Evolutionary conservation across 2,888 invertebrate species (phyloP).

Genomic region (Amitus sp.): DNA sequence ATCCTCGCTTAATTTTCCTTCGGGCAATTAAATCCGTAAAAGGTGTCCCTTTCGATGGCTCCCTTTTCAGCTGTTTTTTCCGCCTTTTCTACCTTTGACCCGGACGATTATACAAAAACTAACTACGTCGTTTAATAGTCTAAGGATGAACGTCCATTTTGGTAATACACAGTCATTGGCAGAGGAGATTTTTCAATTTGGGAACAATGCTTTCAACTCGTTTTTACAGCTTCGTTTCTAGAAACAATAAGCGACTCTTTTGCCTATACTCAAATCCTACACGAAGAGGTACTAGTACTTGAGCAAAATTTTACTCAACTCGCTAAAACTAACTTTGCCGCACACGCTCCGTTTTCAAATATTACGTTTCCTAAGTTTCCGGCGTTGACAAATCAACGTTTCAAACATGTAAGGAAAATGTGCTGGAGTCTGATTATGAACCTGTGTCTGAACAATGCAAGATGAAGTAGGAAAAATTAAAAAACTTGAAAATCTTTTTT

Average conservation of each 20-base stretch:
- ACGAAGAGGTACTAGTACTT: constrained; percentile 21
- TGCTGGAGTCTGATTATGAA: too few relatives aligned
- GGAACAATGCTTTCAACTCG: not conserved
- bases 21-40: not conserved
- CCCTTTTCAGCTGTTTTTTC: too few relatives aligned
- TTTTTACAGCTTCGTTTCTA: not conserved
- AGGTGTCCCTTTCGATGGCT: not conserved
- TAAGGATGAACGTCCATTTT: not conserved
- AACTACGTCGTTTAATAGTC: not conserved
- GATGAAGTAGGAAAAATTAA: too few relatives aligned
- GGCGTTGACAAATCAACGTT: too few relatives aligned
- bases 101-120: too few relatives aligned
- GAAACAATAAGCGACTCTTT: constrained; percentile 9
- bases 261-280: constrained; percentile 10
- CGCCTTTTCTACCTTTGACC: too few relatives aligned
- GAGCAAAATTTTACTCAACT: constrained; percentile 18
- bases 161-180: not conserved
- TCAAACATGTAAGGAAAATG: too few relatives aligned
- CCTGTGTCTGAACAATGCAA: too few relatives aligned
- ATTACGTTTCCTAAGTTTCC: too few relatives aligned
- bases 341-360: constrained; percentile 23
- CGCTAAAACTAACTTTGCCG: constrained; percentile 24
- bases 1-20: constrained; percentile 25
- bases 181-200: not conserved
- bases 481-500: too few relatives aligned